phyloP scores from a whole-genome alignment of 1,140 invertebrate species.

The Carposina sasakii region DNA sequence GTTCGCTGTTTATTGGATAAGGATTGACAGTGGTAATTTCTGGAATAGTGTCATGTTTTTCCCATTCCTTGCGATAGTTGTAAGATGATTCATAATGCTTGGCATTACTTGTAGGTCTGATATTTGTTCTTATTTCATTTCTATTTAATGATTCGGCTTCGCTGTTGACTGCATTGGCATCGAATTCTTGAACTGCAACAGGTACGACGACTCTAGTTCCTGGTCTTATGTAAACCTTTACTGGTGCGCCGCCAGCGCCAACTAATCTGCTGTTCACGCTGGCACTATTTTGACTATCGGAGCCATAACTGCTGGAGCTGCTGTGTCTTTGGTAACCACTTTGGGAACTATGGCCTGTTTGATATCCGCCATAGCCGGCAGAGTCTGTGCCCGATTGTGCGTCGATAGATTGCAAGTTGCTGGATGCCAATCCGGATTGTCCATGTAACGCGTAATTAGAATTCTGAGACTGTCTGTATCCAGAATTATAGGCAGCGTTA shows the following conservation, averaged over 20 bases:
- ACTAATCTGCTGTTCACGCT: constrained; percentile 29
- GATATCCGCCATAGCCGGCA: constrained; percentile 34
- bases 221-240: constrained; percentile 46
- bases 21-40: constrained; percentile 36
- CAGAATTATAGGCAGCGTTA: constrained; percentile 10
- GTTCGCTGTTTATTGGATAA: constrained; percentile 46
- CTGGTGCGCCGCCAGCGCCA: constrained; percentile 30
- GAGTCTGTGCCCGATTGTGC: constrained; percentile 22
- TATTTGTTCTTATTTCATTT: constrained; percentile 16
- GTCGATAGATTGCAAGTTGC: constrained; percentile 30
- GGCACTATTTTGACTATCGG: constrained; percentile 17
- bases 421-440: constrained; percentile 22
- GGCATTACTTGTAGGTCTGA: constrained; percentile 28
- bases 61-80: constrained; percentile 66
- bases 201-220: constrained; percentile 45
- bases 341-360: constrained; percentile 28
- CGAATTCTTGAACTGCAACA: constrained; percentile 38
- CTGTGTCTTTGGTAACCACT: constrained; percentile 28
- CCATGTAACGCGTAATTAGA: too few species aligned
- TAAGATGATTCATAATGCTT: constrained; percentile 66
- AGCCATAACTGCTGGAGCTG: constrained; percentile 21
- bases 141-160: constrained; percentile 38
- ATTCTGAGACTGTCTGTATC: constrained; percentile 26
- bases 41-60: constrained; percentile 52
- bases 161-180: constrained; percentile 34